These are phyloP conservation scores for Heliconius charithonia DNA, from an alignment of 2,888 invertebrate genomes.

Conservation along the genomic window DNA sequence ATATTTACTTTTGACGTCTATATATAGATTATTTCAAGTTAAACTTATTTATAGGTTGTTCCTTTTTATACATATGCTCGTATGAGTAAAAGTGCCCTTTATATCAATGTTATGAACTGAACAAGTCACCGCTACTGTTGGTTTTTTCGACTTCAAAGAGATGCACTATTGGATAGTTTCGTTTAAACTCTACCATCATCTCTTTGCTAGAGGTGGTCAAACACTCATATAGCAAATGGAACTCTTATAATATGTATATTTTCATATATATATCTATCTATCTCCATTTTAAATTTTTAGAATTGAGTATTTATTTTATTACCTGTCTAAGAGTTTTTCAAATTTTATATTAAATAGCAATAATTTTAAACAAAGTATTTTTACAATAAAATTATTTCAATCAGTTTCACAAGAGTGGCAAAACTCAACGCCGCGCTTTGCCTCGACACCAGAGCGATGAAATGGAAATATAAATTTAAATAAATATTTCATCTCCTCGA, in stretches of 20 bases:
- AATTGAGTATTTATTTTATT: no score
- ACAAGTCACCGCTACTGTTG: background rate
- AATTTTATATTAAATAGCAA: no score
- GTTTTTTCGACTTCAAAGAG: constrained; percentile 11
- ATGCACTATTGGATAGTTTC: background rate
- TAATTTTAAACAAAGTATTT: background rate
- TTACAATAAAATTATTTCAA: no score
- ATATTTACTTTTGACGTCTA: background rate
- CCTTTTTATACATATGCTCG: background rate
- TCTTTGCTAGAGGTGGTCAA: constrained; percentile 2
- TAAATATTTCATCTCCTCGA: no score
- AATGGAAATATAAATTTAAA: no score
- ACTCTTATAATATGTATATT: background rate
- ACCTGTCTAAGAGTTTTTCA: no score
- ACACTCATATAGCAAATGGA: background rate
- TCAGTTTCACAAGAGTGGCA: no score
- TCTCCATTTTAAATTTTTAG: no score
- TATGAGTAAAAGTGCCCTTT: background rate
- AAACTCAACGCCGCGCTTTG: no score
- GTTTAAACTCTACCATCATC: background rate
- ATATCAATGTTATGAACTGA: background rate
- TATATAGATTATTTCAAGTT: constrained; percentile 7
- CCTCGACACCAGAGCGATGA: no score
- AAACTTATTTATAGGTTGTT: background rate
- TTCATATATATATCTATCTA: no score